These are phyloP conservation scores for Adelosebastes latens DNA, from an alignment of 2,797 vertebrate species.

Conservation along the genomic window DNA sequence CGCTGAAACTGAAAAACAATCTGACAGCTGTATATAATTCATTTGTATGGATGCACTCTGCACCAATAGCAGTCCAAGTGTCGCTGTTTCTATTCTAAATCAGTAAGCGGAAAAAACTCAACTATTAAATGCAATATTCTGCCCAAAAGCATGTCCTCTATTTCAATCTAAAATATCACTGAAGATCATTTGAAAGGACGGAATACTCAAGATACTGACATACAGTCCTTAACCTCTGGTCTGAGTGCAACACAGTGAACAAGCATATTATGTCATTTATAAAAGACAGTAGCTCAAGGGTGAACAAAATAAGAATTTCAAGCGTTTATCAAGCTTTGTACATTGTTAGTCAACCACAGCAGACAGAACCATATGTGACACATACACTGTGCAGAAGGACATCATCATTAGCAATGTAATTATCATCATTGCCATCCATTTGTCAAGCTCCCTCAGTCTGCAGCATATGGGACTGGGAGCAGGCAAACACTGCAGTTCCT, in stretches of 20 bases:
- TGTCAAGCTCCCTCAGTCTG: constrained; percentile 38
- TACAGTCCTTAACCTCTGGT: background rate
- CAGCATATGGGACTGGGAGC: constrained; percentile 32
- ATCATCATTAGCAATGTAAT: constrained; percentile 50
- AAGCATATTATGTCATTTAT: background rate
- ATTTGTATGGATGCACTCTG: background rate
- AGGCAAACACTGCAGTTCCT: background rate
- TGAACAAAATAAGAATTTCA: background rate
- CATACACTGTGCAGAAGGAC: constrained; percentile 31
- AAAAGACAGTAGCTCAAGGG: background rate
- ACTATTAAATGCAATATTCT: background rate
- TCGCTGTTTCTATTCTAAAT: background rate
- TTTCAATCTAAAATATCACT: background rate
- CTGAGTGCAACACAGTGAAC: background rate
- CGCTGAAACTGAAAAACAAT: background rate
- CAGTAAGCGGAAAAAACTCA: background rate
- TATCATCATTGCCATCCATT: constrained; percentile 40
- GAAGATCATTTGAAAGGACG: background rate
- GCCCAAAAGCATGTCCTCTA: background rate
- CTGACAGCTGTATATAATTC: background rate
- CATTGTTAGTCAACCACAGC: constrained; percentile 21
- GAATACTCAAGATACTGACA: too few relatives aligned
- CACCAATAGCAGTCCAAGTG: background rate
- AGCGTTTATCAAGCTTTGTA: constrained; percentile 8
- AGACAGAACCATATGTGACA: constrained; percentile 26